phyloP scores from a whole-genome alignment of 2,113 vertebrate species.

The Castor canadensis region DNA sequence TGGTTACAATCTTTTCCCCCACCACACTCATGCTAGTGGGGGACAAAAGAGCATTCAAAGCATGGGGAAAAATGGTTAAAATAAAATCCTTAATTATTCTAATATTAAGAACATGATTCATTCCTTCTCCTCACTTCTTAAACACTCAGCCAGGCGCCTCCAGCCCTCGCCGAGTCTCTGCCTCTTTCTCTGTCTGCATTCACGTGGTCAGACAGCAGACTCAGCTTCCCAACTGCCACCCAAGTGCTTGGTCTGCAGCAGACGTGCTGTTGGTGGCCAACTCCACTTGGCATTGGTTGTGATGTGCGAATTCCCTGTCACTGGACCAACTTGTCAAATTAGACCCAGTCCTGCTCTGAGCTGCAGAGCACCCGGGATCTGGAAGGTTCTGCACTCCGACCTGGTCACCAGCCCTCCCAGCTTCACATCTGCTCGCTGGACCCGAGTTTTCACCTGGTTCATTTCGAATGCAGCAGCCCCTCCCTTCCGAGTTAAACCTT shows the following conservation, averaged over 20 bases:
- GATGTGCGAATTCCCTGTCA: conserved; percentile 81
- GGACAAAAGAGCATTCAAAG: background rate
- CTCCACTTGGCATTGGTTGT: conserved; percentile 77
- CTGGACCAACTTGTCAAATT: conserved; percentile 83
- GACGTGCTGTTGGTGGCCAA: conserved; percentile 79
- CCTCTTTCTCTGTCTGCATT: conserved; percentile 10
- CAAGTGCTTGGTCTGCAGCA: conserved; percentile 74
- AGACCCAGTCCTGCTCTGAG: conserved; percentile 69
- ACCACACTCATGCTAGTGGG: background rate
- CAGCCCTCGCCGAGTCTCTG: background rate
- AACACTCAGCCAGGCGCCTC: background rate
- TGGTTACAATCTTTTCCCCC: conserved; percentile 72
- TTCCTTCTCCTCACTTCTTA: conserved; percentile 14
- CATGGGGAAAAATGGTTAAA: conserved; percentile 41
- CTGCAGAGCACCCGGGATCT: conserved; percentile 73
- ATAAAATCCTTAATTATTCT: conserved; percentile 68
- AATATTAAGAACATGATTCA: background rate
- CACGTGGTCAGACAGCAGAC: conserved; percentile 55
- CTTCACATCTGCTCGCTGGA: conserved; percentile 81
- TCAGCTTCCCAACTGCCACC: conserved; percentile 72
- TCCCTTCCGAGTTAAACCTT: background rate
- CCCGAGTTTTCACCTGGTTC: conserved; percentile 73
- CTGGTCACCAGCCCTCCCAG: conserved; percentile 78
- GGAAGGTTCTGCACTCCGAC: conserved; percentile 78
- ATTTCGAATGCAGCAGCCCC: conserved; percentile 73